Conservation (phyloP, 2,888 invertebrate genomes). For the Drepanosiphum platanoidis region DNA sequence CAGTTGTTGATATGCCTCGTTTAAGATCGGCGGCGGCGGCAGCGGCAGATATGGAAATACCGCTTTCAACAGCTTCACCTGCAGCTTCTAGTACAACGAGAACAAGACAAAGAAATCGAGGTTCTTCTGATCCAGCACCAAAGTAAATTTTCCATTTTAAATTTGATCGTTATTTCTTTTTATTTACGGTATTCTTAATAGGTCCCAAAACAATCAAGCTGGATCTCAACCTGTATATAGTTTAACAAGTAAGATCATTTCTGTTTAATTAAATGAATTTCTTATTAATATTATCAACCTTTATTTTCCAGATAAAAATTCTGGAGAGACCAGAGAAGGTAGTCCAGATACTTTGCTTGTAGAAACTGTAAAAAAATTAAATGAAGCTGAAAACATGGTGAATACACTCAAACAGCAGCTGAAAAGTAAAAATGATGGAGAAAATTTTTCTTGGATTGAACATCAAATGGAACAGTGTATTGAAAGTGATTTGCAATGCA, state of each 20-base stretch:
- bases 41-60: too few relatives aligned
- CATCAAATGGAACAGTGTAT: slow-evolving; percentile 33
- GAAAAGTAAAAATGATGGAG: background rate
- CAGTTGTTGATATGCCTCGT: slow-evolving; percentile 1
- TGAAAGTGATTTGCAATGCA: slow-evolving; percentile 55
- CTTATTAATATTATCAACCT: background rate
- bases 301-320: slow-evolving; percentile 22
- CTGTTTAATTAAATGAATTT: background rate
- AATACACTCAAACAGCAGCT: slow-evolving; percentile 37
- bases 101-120: background rate
- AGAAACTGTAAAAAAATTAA: slow-evolving; percentile 50
- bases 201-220: background rate
- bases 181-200: background rate
- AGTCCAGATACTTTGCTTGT: slow-evolving; percentile 31
- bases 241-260: slow-evolving; percentile 34
- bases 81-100: background rate
- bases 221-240: background rate
- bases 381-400: slow-evolving; percentile 31
- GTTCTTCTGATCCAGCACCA: background rate
- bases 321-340: slow-evolving; percentile 23
- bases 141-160: slow-evolving; percentile 7
- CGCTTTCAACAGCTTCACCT: background rate
- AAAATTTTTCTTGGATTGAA: slow-evolving; percentile 46
- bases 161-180: background rate
- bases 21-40: background rate